Evolutionary conservation across 2,113 vertebrate species (phyloP).

Genomic region (Manacus vitellinus): DNA sequence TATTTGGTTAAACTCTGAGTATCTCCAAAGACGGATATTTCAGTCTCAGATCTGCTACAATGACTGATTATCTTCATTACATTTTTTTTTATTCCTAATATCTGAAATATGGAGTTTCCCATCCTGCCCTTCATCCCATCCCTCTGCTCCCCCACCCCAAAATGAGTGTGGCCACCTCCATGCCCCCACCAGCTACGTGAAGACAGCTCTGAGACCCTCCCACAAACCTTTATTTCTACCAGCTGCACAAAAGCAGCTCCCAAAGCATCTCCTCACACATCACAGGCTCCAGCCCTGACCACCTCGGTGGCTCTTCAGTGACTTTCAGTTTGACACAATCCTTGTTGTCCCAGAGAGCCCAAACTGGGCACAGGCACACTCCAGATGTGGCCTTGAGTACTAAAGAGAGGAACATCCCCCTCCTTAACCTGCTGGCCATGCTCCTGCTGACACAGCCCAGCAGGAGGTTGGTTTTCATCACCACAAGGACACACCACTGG

Average conservation of each 20-base stretch:
- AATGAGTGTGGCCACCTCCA: not conserved
- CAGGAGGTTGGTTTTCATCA: not conserved
- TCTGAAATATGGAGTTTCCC: not conserved
- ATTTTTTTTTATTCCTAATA: not conserved
- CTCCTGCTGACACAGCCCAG: not conserved
- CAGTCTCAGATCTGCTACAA: not conserved
- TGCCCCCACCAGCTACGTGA: not conserved
- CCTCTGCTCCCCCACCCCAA: rapidly evolving
- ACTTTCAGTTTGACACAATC: not conserved
- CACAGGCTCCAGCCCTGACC: not conserved
- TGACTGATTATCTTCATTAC: not conserved
- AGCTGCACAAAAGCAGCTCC: not conserved
- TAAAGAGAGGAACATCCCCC: not conserved
- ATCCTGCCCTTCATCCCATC: not conserved
- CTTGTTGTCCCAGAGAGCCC: not conserved
- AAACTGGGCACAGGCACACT: not conserved
- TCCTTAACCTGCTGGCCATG: rapidly evolving
- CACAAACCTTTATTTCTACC: not conserved
- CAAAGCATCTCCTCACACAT: not conserved
- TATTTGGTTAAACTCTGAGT: rapidly evolving
- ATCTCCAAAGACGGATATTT: not conserved
- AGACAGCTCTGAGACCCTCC: not conserved
- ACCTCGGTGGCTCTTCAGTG: not conserved
- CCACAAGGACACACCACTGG: not conserved
- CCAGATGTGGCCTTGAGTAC: not conserved